Evolutionary conservation across 2,888 invertebrate species (phyloP).

Genomic region (Limnephilus auricula): DNA sequence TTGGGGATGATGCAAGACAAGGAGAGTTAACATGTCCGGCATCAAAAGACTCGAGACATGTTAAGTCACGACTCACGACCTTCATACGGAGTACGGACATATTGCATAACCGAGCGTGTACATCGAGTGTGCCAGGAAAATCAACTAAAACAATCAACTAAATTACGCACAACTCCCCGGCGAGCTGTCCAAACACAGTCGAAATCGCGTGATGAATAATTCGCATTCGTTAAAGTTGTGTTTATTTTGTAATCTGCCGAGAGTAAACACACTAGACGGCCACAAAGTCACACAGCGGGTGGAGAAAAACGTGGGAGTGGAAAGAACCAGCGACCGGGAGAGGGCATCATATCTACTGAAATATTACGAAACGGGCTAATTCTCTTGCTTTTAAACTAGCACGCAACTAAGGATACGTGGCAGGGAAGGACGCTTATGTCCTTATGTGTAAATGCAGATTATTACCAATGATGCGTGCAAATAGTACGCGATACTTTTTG

Average conservation of each 20-base stretch:
- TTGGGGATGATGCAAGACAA: not conserved
- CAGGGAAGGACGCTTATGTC: no score
- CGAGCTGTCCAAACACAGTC: not conserved
- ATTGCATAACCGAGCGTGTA: not conserved
- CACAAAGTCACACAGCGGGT: slow-evolving; percentile 1
- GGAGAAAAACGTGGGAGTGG: slow-evolving; percentile 9
- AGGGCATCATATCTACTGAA: not conserved
- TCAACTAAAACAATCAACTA: slow-evolving; percentile 7
- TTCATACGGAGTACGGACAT: not conserved
- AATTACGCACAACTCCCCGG: not conserved
- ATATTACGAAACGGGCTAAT: not conserved
- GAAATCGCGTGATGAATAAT: slow-evolving; percentile 12
- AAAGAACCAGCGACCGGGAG: not conserved
- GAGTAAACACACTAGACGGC: slow-evolving; percentile 21
- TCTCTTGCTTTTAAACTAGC: not conserved
- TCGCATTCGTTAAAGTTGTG: not conserved
- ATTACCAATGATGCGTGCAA: not conserved
- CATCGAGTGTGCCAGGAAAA: slow-evolving; percentile 11
- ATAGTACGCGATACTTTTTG: not conserved
- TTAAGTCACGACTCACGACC: not conserved
- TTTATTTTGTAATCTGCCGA: slow-evolving; percentile 11
- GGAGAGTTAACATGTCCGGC: not conserved
- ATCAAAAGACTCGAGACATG: not conserved
- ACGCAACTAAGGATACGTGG: not conserved
- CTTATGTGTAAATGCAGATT: not conserved